Evolutionary conservation across 2,888 invertebrate genomes (phyloP).

Genomic region (Drosophila nr. medialis): DNA sequence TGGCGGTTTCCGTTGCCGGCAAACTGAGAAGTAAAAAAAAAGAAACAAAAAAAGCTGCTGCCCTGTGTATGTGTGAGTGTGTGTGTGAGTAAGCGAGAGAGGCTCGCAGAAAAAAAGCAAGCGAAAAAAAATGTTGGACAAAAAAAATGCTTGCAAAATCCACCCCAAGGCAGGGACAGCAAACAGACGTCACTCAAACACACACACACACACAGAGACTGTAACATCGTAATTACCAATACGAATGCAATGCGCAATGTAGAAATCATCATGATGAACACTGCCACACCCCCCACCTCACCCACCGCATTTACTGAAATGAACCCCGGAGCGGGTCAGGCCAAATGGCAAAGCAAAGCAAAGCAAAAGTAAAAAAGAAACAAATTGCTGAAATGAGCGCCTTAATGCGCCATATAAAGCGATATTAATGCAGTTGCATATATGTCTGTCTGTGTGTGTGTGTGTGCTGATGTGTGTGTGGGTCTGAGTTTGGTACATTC

Average conservation of each 20-base stretch:
- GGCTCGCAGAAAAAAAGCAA: conserved; percentile 34
- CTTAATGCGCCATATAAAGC: conserved; percentile 72
- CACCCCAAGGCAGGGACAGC: conserved; percentile 72
- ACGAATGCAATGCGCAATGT: conserved; percentile 61
- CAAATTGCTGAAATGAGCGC: conserved; percentile 62
- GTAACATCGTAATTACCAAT: conserved; percentile 70
- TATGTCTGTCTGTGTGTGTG: conserved; percentile 1
- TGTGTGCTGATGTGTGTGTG: conserved; percentile 16
- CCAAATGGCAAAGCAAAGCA: conserved; percentile 22
- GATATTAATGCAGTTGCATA: conserved; percentile 53
- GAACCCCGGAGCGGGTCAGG: conserved; percentile 42
- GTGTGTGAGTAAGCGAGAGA: conserved; percentile 35
- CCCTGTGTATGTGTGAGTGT: conserved; percentile 11
- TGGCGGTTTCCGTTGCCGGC: conserved; percentile 79
- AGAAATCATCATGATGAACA: conserved; percentile 60
- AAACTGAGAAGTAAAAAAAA: conserved; percentile 48
- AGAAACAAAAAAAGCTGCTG: conserved; percentile 47
- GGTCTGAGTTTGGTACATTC: conserved; percentile 66
- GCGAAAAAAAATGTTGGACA: conserved; percentile 44
- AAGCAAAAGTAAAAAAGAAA: conserved; percentile 17
- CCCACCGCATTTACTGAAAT: conserved; percentile 25
- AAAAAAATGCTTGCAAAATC: conserved; percentile 64
- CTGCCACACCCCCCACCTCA: conserved; percentile 17
- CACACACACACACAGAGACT: conserved; percentile 38
- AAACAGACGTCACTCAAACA: conserved; percentile 66